Conservation (phyloP, 2,113 vertebrate species). For the Malurus melanocephalus region DNA sequence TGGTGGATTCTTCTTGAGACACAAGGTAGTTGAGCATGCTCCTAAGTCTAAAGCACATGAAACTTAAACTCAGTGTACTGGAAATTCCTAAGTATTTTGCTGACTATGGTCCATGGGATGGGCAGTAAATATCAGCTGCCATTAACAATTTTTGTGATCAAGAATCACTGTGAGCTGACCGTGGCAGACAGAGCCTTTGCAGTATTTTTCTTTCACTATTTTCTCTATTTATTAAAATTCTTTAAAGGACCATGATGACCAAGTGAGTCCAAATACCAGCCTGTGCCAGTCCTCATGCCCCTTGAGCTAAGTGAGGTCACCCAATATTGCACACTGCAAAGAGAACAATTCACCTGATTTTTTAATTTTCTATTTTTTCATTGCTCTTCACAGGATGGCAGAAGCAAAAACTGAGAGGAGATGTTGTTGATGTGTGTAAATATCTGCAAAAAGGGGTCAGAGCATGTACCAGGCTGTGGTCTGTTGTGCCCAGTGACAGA, state of each 20-base stretch:
- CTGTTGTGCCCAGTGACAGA: background rate
- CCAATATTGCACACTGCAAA: background rate
- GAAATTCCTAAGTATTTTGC: background rate
- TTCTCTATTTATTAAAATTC: background rate
- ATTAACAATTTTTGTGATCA: background rate
- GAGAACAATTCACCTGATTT: background rate
- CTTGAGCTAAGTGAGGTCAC: background rate
- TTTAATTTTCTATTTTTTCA: background rate
- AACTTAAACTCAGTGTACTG: background rate
- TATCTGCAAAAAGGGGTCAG: background rate
- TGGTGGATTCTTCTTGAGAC: background rate
- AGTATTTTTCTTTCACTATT: background rate
- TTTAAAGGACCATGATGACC: background rate
- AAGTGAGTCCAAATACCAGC: background rate
- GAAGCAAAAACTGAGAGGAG: background rate
- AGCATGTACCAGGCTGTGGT: background rate
- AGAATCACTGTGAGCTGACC: background rate
- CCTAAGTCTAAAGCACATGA: background rate
- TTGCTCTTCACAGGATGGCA: background rate
- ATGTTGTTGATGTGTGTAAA: background rate
- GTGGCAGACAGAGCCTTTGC: background rate
- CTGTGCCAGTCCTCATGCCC: background rate
- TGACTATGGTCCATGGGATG: background rate
- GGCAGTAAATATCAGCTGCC: background rate
- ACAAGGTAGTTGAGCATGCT: background rate